Evolutionary conservation across 2,797 vertebrate species (phyloP).

Genomic region (Scyliorhinus canicula): DNA sequence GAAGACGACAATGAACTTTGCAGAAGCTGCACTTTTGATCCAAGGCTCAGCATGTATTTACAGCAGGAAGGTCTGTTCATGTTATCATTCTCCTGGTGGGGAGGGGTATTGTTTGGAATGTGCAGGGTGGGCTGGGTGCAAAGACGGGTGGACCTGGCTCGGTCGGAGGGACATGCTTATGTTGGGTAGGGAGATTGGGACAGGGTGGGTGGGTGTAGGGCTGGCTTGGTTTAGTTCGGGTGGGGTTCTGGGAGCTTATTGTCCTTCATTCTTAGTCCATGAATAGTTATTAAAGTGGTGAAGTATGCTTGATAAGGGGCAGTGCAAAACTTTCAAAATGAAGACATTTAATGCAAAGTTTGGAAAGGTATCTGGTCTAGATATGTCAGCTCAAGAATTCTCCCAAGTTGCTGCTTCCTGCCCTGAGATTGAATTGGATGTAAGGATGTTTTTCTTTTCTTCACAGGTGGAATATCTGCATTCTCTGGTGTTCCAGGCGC

Average conservation of each 20-base stretch:
- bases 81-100: no score
- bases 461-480: slow-evolving; percentile 86
- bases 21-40: slow-evolving; percentile 81
- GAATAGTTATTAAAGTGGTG: neutral
- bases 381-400: neutral
- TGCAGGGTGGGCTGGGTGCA: neutral
- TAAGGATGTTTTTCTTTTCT: slow-evolving; percentile 39
- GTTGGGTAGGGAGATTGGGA: no score
- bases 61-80: slow-evolving; percentile 79
- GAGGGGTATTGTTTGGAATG: neutral
- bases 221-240: neutral
- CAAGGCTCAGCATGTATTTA: slow-evolving; percentile 87
- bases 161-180: neutral
- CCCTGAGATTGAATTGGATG: neutral
- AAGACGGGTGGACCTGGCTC: neutral
- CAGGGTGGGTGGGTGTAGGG: neutral
- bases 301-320: neutral
- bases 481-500: slow-evolving; percentile 76
- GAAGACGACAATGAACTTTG: slow-evolving; percentile 82
- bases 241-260: neutral
- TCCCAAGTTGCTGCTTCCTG: neutral
- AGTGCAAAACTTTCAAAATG: neutral
- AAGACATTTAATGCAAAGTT: neutral
- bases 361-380: neutral
- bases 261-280: neutral